These are phyloP conservation scores for Pavo muticus DNA, from an alignment of 2,113 vertebrate genomes.

Conservation along the genomic window DNA sequence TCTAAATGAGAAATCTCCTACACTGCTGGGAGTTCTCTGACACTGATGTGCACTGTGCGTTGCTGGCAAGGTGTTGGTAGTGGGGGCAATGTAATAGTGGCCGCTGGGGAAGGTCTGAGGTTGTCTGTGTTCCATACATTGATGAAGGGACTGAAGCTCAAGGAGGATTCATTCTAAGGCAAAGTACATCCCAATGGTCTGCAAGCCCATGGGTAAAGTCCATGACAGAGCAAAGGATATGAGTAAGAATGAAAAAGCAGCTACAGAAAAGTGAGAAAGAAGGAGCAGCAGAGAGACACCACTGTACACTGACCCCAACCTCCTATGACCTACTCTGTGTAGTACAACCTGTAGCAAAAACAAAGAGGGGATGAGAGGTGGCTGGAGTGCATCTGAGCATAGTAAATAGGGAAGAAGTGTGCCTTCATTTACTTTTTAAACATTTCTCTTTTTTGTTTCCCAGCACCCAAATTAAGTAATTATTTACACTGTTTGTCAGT, in stretches of 20 bases:
- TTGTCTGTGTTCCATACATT: not conserved
- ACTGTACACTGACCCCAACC: accelerated
- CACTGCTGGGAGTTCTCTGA: not conserved
- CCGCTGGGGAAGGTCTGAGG: not conserved
- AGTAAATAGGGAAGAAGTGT: not conserved
- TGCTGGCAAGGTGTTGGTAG: not conserved
- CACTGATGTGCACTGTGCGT: not conserved
- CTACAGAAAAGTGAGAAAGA: not conserved
- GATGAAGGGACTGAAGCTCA: not conserved
- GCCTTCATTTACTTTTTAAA: not conserved
- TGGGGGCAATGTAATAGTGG: accelerated
- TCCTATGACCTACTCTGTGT: not conserved
- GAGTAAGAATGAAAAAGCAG: not conserved
- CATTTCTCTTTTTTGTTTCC: not conserved
- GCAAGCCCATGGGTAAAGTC: not conserved
- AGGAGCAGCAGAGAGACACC: not conserved
- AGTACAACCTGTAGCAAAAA: not conserved
- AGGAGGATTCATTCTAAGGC: not conserved
- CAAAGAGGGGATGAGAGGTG: not conserved
- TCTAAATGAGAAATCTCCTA: not conserved
- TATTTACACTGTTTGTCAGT: not conserved
- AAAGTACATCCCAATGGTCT: not conserved
- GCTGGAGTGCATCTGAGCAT: not conserved
- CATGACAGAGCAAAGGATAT: not conserved
- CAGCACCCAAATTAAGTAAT: not conserved